Percentiles rank a stretch among this genome's conserved stretches.
phyloP scores from a whole-genome alignment of 1,140 invertebrate species.

The Drosophila kohkoa region DNA sequence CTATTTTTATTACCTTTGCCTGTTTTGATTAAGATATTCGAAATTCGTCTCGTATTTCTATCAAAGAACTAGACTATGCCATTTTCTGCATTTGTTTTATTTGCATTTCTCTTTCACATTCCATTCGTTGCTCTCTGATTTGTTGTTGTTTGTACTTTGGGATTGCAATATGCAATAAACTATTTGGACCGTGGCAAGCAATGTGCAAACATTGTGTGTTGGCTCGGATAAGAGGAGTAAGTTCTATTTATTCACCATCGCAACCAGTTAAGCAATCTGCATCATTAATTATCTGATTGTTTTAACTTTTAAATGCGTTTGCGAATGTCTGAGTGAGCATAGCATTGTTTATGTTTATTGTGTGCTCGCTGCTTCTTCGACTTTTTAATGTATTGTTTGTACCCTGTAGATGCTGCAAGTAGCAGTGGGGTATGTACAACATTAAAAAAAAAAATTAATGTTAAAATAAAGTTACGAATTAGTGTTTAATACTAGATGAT shows the following conservation, averaged over 20 bases:
- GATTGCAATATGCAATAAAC: constrained; percentile 16
- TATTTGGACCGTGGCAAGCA: constrained; percentile 7
- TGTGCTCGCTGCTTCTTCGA: neutral
- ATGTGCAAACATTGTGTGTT: constrained; percentile 4
- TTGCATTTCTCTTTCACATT: neutral
- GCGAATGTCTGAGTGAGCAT: neutral
- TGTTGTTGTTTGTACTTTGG: constrained; percentile 3
- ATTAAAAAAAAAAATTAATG: too few relatives aligned
- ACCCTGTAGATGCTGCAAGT: neutral
- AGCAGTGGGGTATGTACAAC: neutral
- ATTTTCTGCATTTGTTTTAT: neutral
- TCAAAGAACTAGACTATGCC: neutral
- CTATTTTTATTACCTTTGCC: neutral
- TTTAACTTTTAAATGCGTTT: constrained; percentile 19
- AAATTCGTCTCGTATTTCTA: neutral
- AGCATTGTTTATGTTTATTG: constrained; percentile 25
- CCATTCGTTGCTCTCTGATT: neutral
- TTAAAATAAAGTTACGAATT: neutral
- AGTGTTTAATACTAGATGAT: too few relatives aligned
- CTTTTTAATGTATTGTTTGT: constrained; percentile 1
- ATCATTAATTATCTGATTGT: constrained; percentile 38
- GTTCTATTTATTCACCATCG: constrained; percentile 7
- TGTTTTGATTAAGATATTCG: neutral
- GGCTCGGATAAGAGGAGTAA: neutral
- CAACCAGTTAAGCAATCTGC: constrained; percentile 17